Evolutionary conservation across 2,113 vertebrate genomes (phyloP).

Genomic region (Lepus americanus): DNA sequence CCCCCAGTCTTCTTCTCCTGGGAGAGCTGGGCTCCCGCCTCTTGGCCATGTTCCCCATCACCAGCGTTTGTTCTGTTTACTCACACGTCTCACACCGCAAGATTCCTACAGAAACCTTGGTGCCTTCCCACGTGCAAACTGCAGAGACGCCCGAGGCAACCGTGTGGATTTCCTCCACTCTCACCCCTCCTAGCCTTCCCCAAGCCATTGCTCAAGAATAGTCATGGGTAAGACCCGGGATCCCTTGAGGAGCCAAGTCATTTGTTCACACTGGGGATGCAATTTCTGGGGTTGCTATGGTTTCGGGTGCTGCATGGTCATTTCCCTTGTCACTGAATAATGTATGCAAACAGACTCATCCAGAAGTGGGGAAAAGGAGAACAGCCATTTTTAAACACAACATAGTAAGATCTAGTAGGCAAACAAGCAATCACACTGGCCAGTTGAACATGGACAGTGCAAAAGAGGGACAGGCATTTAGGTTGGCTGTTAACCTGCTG

Average conservation of each 20-base stretch:
- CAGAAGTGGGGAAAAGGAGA: neutral
- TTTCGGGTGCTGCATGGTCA: neutral
- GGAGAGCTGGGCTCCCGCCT: neutral
- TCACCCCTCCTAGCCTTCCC: neutral
- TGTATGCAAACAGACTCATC: neutral
- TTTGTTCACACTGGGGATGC: neutral
- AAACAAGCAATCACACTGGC: neutral
- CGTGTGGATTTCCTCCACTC: neutral
- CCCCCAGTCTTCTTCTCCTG: neutral
- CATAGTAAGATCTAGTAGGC: neutral
- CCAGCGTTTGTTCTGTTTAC: neutral
- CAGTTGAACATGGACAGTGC: neutral
- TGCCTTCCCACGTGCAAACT: neutral
- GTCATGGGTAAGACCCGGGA: rapidly evolving
- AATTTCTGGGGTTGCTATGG: neutral
- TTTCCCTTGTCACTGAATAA: neutral
- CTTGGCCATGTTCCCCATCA: neutral
- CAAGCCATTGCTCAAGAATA: rapidly evolving
- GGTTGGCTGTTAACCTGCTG: too few relatives aligned
- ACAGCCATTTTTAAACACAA: neutral
- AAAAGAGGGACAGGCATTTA: neutral
- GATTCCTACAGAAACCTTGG: neutral
- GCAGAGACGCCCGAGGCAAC: too few relatives aligned
- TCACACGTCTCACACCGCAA: neutral
- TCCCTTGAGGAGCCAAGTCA: neutral